A percentile compares a stretch with the other conserved stretches of the same genome.
phyloP scores from a whole-genome alignment of 30 jellyfish, hydroid and myxozoan genomes.

The Hydractinia symbiolongicarpus region DNA sequence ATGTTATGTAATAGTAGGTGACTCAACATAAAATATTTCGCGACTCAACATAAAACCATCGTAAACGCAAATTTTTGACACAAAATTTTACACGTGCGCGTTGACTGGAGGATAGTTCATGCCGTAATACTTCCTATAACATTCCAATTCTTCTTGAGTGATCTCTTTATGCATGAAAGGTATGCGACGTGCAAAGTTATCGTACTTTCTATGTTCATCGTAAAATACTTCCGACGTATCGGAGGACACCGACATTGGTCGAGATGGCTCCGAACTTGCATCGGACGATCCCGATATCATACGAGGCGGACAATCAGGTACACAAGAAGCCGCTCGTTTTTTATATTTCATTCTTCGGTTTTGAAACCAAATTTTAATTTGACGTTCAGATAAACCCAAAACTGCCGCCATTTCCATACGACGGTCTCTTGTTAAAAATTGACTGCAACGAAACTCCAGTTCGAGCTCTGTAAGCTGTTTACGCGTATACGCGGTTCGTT shows the following conservation, averaged over 20 bases:
- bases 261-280: neutral
- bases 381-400: slow-evolving; percentile 28
- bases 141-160: neutral
- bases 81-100: neutral
- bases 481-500: slow-evolving; percentile 32
- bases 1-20: too few species aligned
- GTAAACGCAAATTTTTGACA: too few species aligned
- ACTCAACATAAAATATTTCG: too few species aligned
- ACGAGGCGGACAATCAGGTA: neutral
- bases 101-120: neutral
- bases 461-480: slow-evolving; percentile 25
- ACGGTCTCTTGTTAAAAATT: slow-evolving; percentile 23
- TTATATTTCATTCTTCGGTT: slow-evolving; percentile 29
- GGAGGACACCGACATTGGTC: neutral
- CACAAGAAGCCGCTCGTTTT: slow-evolving; percentile 18
- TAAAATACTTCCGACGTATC: neutral
- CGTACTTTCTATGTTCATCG: neutral
- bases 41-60: too few species aligned
- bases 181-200: neutral
- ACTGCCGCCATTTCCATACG: slow-evolving; percentile 28
- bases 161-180: slow-evolving; percentile 2
- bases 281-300: neutral
- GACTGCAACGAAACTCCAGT: slow-evolving; percentile 23
- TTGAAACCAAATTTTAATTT: slow-evolving; percentile 29
- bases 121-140: slow-evolving; percentile 3